A percentile compares a stretch with the other conserved stretches of the same genome.
These are phyloP conservation scores for Oxycera nigricornis DNA, from an alignment of 2,888 invertebrate species.

Conservation along the genomic window DNA sequence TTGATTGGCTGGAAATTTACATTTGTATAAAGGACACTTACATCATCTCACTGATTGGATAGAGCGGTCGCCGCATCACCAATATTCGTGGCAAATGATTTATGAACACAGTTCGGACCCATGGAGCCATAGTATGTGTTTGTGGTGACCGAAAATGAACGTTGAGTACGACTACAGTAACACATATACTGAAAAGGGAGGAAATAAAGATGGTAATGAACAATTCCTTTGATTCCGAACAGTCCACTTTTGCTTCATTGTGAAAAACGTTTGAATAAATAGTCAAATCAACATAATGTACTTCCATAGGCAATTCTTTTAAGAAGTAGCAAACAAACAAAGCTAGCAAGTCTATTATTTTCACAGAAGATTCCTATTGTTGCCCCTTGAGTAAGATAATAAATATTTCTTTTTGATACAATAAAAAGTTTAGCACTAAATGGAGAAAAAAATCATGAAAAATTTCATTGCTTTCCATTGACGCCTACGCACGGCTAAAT, in stretches of 20 bases:
- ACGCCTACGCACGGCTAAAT: background rate
- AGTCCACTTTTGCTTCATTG: no score
- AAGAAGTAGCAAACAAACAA: no score
- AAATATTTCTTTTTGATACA: no score
- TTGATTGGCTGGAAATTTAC: background rate
- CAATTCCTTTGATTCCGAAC: no score
- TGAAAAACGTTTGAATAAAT: no score
- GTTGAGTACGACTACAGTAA: conserved; percentile 95
- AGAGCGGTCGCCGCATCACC: conserved; percentile 87
- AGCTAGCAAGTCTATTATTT: no score
- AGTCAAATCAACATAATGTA: no score
- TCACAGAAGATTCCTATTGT: no score
- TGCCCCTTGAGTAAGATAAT: no score
- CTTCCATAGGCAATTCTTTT: no score
- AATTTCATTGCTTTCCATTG: background rate
- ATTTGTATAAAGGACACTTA: conserved; percentile 50
- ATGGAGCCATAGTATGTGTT: conserved; percentile 97
- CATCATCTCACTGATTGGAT: conserved; percentile 63
- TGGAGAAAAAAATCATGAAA: no score
- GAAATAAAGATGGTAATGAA: background rate
- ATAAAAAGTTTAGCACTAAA: no score
- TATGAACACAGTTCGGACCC: conserved; percentile 95
- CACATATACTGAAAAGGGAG: conserved; percentile 75
- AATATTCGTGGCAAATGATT: conserved; percentile 93
- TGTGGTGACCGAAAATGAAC: conserved; percentile 98